Conservation (phyloP, 2,113 vertebrate species). For the Lasiurus cinereus region DNA sequence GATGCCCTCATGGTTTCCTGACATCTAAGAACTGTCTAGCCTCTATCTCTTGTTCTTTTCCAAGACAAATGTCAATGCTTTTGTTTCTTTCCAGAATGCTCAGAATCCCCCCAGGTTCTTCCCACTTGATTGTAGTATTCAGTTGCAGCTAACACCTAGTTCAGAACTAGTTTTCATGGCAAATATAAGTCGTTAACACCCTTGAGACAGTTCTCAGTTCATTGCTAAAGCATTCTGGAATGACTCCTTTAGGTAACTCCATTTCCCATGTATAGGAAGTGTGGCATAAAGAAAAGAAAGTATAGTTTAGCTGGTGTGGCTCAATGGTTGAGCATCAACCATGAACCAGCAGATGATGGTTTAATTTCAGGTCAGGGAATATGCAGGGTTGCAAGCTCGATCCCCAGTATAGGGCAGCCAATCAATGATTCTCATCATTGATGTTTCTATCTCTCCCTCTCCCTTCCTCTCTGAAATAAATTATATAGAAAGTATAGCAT, state of each 20-base stretch:
- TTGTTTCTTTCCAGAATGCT: background rate
- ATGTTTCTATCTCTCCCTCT: too few species aligned
- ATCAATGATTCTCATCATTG: too few species aligned
- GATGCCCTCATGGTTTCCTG: background rate
- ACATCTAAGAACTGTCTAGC: background rate
- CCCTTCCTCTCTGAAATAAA: too few species aligned
- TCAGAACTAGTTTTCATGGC: conserved; percentile 20
- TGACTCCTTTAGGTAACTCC: background rate
- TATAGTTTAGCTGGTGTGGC: background rate
- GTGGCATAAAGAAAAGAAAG: conserved; percentile 5
- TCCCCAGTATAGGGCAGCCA: too few species aligned
- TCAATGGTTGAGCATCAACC: too few species aligned
- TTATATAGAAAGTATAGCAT: background rate
- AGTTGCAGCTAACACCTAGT: conserved; percentile 5
- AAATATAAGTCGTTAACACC: background rate
- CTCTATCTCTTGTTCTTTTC: background rate
- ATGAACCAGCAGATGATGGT: too few species aligned
- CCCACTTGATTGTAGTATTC: background rate
- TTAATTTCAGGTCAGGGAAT: too few species aligned
- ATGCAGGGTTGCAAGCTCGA: too few species aligned
- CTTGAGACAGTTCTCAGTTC: background rate
- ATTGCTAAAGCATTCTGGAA: background rate
- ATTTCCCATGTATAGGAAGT: background rate
- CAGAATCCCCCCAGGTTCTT: background rate
- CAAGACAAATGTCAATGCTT: background rate